These are phyloP conservation scores for Alouatta palliata DNA, from an alignment of 2,113 vertebrate species.

Conservation along the genomic window DNA sequence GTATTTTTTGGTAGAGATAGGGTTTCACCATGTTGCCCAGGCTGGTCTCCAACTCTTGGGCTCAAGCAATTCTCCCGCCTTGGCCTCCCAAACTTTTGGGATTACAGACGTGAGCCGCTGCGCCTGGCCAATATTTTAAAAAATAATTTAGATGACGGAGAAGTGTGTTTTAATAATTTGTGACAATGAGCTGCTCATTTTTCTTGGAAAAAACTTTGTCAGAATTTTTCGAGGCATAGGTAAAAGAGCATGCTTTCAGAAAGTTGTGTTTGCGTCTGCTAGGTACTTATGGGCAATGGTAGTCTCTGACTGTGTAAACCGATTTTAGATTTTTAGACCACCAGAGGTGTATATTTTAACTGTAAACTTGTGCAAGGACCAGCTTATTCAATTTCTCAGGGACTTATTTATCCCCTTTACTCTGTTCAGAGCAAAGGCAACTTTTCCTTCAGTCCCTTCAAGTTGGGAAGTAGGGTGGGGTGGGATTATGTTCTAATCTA, in stretches of 20 bases:
- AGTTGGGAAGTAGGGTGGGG: not conserved
- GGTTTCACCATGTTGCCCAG: no score
- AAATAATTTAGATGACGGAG: not conserved
- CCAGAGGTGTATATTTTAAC: not conserved
- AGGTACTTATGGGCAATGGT: not conserved
- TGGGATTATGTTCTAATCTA: conserved; percentile 4
- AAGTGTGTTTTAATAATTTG: conserved; percentile 7
- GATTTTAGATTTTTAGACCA: conserved; percentile 2
- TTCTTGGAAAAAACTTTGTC: not conserved
- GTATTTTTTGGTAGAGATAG: no score
- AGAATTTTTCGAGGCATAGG: not conserved
- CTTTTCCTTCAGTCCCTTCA: not conserved
- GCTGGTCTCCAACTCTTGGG: no score
- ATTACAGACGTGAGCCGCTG: no score
- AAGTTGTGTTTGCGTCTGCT: conserved; percentile 1
- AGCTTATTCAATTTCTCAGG: not conserved
- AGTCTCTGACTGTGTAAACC: not conserved
- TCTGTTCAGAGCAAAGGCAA: not conserved
- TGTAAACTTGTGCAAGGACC: not conserved
- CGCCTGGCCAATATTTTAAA: no score
- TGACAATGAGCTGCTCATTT: not conserved
- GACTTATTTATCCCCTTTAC: not conserved
- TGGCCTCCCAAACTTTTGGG: no score
- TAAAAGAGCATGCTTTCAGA: conserved; percentile 11
- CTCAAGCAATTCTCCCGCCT: no score